These are phyloP conservation scores for Lamellibrachia satsuma DNA, from an alignment of 2,888 invertebrate species.

Conservation along the genomic window DNA sequence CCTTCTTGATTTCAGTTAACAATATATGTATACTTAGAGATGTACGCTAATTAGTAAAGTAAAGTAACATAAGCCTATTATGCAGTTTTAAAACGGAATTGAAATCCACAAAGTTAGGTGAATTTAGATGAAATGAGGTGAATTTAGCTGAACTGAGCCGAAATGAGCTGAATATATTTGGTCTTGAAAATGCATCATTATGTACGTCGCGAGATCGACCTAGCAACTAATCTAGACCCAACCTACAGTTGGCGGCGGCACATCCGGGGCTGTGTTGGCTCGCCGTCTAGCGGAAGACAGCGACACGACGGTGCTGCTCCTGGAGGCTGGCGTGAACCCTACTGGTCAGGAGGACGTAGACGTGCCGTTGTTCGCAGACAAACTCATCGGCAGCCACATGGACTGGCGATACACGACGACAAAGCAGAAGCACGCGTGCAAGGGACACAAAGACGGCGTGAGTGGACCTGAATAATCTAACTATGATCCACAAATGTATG, in stretches of 20 bases:
- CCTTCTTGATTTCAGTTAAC: too few relatives aligned
- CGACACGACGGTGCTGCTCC: slow-evolving; percentile 49
- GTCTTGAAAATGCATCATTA: neutral
- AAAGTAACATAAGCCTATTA: too few relatives aligned
- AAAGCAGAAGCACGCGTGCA: slow-evolving; percentile 44
- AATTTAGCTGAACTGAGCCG: neutral
- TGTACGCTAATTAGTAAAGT: too few relatives aligned
- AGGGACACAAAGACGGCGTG: slow-evolving; percentile 41
- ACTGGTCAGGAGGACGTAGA: slow-evolving; percentile 68
- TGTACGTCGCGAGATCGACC: neutral
- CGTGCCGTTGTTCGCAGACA: slow-evolving; percentile 45
- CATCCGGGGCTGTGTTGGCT: slow-evolving; percentile 44
- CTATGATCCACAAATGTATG: too few relatives aligned
- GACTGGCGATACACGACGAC: slow-evolving; percentile 45
- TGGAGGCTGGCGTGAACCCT: slow-evolving; percentile 60
- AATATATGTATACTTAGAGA: too few relatives aligned
- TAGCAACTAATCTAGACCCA: neutral
- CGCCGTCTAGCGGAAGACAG: slow-evolving; percentile 42
- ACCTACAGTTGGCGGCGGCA: slow-evolving; percentile 45
- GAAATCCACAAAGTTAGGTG: too few relatives aligned
- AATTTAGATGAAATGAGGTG: neutral
- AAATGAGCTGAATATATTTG: slow-evolving; percentile 24
- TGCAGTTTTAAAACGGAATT: too few relatives aligned
- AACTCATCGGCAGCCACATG: slow-evolving; percentile 35
- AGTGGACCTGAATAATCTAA: neutral